Evolutionary conservation across 2,888 invertebrate species (phyloP).

Genomic region (Parasteatoda lunata): DNA sequence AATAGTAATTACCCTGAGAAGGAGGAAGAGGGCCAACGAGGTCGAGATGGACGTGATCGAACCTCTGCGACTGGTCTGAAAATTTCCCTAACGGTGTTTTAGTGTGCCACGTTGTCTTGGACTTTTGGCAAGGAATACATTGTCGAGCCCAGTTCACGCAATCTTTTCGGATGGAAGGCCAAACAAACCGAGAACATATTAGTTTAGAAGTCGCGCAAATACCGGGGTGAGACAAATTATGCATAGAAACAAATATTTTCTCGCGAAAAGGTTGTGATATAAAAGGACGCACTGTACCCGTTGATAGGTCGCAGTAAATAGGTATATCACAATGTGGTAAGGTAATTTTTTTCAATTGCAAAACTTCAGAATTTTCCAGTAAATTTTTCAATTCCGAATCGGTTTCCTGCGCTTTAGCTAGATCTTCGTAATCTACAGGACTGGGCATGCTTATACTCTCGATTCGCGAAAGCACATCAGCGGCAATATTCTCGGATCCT

Average conservation of each 20-base stretch:
- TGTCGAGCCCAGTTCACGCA: neutral
- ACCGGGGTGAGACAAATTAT: too few species aligned
- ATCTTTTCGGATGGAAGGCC: neutral
- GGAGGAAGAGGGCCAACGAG: too few species aligned
- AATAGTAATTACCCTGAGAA: too few species aligned
- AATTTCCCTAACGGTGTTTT: too few species aligned
- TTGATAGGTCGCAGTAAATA: neutral
- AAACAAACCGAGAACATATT: neutral
- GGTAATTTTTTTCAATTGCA: neutral
- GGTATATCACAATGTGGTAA: neutral
- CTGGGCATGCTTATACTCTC: neutral
- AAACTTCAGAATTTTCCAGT: neutral
- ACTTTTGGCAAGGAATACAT: conserved; percentile 4
- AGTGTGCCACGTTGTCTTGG: conserved; percentile 6
- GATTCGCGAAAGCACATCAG: neutral
- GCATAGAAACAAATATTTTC: neutral
- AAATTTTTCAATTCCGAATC: neutral
- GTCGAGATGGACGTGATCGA: too few species aligned
- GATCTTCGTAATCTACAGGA: neutral
- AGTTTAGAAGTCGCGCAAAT: neutral
- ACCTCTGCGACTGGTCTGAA: too few species aligned
- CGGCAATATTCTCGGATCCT: neutral
- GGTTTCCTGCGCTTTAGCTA: neutral
- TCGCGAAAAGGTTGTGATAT: neutral
- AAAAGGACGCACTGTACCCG: neutral